Base-by-base conservation (phyloP, 2,797 vertebrate genomes). In the Phalloptychus januarius region DNA sequence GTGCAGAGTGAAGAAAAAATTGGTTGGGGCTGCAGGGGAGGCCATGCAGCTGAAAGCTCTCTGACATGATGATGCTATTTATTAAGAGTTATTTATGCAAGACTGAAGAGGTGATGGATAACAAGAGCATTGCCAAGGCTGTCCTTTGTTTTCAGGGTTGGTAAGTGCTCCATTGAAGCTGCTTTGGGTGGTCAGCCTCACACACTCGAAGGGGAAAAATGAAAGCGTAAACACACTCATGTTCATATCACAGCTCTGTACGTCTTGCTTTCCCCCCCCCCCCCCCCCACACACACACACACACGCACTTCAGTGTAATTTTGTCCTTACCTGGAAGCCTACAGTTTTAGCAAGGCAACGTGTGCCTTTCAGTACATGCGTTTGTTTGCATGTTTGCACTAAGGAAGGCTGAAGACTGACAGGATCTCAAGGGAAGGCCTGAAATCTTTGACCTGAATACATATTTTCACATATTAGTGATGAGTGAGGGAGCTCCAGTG, bases 11-110 rank as follows among this genome's bases (percentile, higher is more conserved):
- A 83, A 82, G 85, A 78, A 81, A 86, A 88, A 91, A 86, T 63
- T 73, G 83, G 85, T 75, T 82, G 87, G 74, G 88, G 86, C 87
- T 87, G 79, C 78, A 82, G 86, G 87, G 87, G 84, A 88, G 85
- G 86, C 84, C 82, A 82, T 73, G 82, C 79, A 87, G 88, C 89
- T 84, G 88, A 93, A 90, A 93, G 89, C 91, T 90, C 91, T 92
- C 85, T 92, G 89, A 91, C 86, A 93, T 87, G 88, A 91, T 91
- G 88, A 89, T 91, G 90, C 87, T 91, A 89, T 93, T 91, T 93
- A 93, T 93, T 93, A 93, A 92, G 86, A 92, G 88, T 89, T 93
- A 93, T 93, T 94, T 93, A 95, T 93, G 92, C 91, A 92, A 90
- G 89, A 92, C 91, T 92, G 90, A 91, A 89, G 91, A 88, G 90